A percentile compares a stretch with the other conserved stretches of the same genome.
Conservation (phyloP, 2,888 invertebrate species). For the Acrobasis suavella region DNA sequence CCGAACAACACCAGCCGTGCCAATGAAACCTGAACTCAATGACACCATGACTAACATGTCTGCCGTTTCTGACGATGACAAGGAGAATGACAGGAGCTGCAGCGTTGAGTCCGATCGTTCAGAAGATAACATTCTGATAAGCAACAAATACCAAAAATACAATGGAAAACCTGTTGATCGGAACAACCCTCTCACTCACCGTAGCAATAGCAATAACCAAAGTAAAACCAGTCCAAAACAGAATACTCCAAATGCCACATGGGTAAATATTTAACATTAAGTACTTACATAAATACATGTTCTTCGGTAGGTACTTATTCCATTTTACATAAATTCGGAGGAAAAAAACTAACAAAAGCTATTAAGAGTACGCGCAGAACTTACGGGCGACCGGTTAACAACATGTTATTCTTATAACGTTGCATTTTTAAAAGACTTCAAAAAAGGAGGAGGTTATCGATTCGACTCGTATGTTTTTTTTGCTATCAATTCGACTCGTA, state of each 20-base stretch:
- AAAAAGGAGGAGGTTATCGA: no score
- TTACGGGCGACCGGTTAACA: no score
- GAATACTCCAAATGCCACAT: background rate
- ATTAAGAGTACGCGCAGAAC: no score
- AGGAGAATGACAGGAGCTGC: slow-evolving; percentile 32
- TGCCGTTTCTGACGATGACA: slow-evolving; percentile 23
- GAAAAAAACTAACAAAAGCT: no score
- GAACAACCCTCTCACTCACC: slow-evolving; percentile 10
- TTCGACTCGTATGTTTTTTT: no score
- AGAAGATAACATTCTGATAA: slow-evolving; percentile 53
- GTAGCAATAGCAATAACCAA: background rate
- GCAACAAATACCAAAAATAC: slow-evolving; percentile 44
- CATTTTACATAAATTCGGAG: no score
- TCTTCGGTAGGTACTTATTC: no score
- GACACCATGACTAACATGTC: background rate
- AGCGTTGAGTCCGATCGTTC: slow-evolving; percentile 49
- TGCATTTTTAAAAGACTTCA: no score
- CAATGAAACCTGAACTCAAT: background rate
- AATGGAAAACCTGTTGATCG: background rate
- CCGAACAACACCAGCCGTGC: background rate
- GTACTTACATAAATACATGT: no score
- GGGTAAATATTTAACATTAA: slow-evolving; percentile 11
- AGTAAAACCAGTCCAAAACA: background rate
- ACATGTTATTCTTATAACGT: no score
- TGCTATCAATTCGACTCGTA: no score